Evolutionary conservation across 2,888 invertebrate genomes (phyloP).

Genomic region (Ennomos fuscantarius): DNA sequence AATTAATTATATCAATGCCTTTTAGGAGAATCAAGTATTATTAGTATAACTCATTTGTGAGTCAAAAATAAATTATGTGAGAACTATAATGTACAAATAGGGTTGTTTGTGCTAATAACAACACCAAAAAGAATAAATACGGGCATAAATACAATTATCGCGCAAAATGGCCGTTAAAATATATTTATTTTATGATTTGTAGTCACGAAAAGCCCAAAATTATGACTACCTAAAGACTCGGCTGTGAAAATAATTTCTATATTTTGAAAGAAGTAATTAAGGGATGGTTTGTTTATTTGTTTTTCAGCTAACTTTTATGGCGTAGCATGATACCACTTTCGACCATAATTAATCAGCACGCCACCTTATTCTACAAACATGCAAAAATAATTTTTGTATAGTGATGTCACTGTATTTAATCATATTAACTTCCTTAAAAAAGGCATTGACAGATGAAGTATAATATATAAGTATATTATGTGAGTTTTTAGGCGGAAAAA

Average conservation of each 20-base stretch:
- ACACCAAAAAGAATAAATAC: conserved; percentile 49
- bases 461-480: no score
- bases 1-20: no score
- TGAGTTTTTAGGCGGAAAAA: no score
- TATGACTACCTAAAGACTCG: conserved; percentile 28
- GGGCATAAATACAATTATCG: conserved; percentile 50
- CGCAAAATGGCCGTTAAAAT: conserved; percentile 45
- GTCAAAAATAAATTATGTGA: conserved; percentile 8
- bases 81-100: conserved; percentile 17
- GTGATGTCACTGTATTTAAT: no score
- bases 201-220: conserved; percentile 48
- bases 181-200: conserved; percentile 50
- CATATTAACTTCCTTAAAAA: no score
- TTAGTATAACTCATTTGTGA: no score
- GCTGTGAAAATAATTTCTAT: conserved; percentile 25
- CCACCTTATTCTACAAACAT: no score
- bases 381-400: no score
- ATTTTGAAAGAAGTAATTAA: conserved; percentile 29
- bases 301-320: neutral
- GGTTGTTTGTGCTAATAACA: conserved; percentile 39
- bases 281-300: conserved; percentile 12
- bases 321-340: no score
- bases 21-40: no score
- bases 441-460: no score
- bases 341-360: no score